Evolutionary conservation across 2,888 invertebrate genomes (phyloP), one percentile per base, ranked within the genome.

Genomic region (Cataglyphis rosenhaueri): DNA sequence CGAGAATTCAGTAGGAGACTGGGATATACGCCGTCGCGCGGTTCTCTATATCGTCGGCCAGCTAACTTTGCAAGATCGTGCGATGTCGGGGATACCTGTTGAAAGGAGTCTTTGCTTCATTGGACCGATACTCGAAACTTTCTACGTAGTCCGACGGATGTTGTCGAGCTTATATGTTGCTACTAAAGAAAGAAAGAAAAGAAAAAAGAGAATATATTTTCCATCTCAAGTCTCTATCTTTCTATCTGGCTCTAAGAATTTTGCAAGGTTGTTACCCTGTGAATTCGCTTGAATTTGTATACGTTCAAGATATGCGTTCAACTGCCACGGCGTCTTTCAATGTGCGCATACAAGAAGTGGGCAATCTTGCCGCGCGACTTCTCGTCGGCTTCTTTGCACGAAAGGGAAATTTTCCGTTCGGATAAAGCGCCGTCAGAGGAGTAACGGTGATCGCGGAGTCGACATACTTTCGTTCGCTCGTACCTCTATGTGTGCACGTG

Each of bases 31-130:
- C 85, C 57, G 82, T 75, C 62, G 82, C 38, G 78, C 35, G 78
- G 57, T 32, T 78, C 76, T 76, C n/a, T 52, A 84, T 81, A 64
- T 76, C 78, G 68, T 81, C 62, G 81, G 61, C 85, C 84, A 44
- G 81, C 70, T 83, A 73, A 76, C 84, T 86, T 70, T 64, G 65
- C 48, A 18, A 84, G 83, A 84, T 79, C 78, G 87, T 79, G 66
- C 83, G 86, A 81, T 85, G 75, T 84, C 82, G 83, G 74, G 85
- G 84, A 82, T 91, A 91, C 91, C 91, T 91, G 91, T 91, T 91
- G 91, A 90, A 88, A 89, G 76, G 74, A 86, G 12, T 61, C 70
- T 81, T 61, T 66, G 65, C 68, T 82, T 78, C 82, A 48, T 82
- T 79, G 52, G 75, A 61, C 41, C 78, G 66, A 85, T 87, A 83